A percentile compares a stretch with the other conserved stretches of the same genome.
Evolutionary conservation across 1,140 invertebrate genomes (phyloP).

Genomic region (Cydia splendana): DNA sequence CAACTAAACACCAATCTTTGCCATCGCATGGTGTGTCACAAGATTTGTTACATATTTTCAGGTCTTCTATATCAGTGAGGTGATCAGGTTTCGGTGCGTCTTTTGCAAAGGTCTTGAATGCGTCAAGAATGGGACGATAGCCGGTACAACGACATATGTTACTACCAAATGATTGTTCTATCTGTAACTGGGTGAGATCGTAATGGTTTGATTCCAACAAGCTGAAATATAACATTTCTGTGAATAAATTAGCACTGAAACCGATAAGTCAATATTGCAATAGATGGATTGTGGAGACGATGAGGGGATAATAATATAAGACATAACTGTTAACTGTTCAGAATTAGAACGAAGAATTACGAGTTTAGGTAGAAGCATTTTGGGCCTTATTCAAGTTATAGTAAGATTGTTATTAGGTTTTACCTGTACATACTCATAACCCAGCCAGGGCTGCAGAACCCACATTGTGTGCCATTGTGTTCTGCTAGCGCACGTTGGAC

Average conservation of each 20-base stretch:
- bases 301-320: too few relatives aligned
- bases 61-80: conserved; percentile 50
- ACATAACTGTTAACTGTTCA: too few relatives aligned
- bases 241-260: conserved; percentile 41
- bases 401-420: neutral
- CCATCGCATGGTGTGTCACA: conserved; percentile 43
- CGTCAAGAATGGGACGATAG: conserved; percentile 88
- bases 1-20: conserved; percentile 58
- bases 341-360: too few relatives aligned
- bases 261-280: too few relatives aligned
- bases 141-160: conserved; percentile 93
- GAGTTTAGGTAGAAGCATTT: neutral
- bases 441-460: conserved; percentile 91
- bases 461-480: conserved; percentile 89
- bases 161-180: conserved; percentile 85
- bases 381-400: neutral
- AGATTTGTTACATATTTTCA: conserved; percentile 52
- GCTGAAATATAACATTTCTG: conserved; percentile 44
- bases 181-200: conserved; percentile 81
- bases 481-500: conserved; percentile 85
- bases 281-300: too few relatives aligned
- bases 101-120: conserved; percentile 85
- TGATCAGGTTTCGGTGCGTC: conserved; percentile 65
- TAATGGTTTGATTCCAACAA: conserved; percentile 45
- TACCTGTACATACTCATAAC: conserved; percentile 92